Base-by-base conservation (phyloP, 2,888 invertebrate species). In the Tinea semifulvella region DNA sequence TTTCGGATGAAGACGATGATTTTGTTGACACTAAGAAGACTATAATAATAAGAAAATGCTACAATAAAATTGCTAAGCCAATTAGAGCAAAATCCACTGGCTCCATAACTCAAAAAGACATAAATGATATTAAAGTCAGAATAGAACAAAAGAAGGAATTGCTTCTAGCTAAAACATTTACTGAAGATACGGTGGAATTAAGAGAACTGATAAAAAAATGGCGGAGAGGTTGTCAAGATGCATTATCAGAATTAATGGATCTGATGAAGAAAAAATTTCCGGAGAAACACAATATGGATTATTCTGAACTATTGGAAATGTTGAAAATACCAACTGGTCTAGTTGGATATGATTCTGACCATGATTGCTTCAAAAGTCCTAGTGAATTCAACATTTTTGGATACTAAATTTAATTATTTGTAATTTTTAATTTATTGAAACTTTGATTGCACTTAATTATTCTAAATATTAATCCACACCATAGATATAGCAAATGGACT, bases 191-290 rank as follows among this genome's bases (percentile, higher is more conserved):
- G 0, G 71, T 71, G 48, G 83, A 84, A 54, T 52, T 85, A 4
- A 57, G 72, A 47, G 59, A 49, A 27, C 60, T 81, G 18, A 84
- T 84, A 19, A 70, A 75, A 46, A 82, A 72, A 52, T 85, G 85
- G 84, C 77, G 80, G 50, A 70, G 63, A 44, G 84, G 81, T 1
- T 84, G 84, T 49, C 82, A 82, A 49, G 68, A 70, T 52, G 84
- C 83, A 0, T 55, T 85, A 13, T 64, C 68, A 47, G 77, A 83
- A 46, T 61, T 85, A 10, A 66, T 84, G 55, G 71, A 71, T 26
- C 50, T 77, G 26, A 74, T 83, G 65, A 69, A 67, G 47, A 61
- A 54, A 1, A 76, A 75, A 44, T 63, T 69, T 49, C 69, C 71
- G 0, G 74, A 76, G 25, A 66, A 63, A 48, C 63, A 65, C 17